Percentiles rank a stretch among this genome's conserved stretches.
Evolutionary conservation across 2,113 vertebrate species (phyloP).

Genomic region (Acrocephalus kingi): DNA sequence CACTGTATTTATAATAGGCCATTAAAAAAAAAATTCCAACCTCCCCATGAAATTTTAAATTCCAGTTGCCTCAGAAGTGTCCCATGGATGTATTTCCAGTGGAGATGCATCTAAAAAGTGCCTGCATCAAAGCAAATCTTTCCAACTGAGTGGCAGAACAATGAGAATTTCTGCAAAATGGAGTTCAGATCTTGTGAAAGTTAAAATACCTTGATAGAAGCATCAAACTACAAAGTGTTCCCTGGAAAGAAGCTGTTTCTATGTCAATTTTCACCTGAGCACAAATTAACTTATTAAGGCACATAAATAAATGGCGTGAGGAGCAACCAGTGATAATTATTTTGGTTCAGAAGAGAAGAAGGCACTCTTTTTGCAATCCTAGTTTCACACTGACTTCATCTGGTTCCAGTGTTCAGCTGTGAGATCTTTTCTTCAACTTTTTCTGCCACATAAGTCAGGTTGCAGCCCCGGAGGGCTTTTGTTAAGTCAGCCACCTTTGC

Average conservation of each 20-base stretch:
- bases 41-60: neutral
- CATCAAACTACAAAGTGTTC: neutral
- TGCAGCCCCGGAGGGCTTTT: conserved; percentile 72
- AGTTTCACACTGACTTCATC: neutral
- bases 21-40: neutral
- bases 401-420: neutral
- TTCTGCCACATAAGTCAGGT: conserved; percentile 82
- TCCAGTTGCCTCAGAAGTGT: neutral
- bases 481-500: conserved; percentile 72
- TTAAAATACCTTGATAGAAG: neutral
- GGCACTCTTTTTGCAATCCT: neutral
- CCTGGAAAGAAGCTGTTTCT: neutral
- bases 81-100: neutral
- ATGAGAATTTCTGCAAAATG: neutral
- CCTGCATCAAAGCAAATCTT: neutral
- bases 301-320: neutral
- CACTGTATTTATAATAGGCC: neutral
- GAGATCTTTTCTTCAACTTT: conserved; percentile 49
- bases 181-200: neutral
- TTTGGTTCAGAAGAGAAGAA: neutral
- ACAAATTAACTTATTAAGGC: neutral
- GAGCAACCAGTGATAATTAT: neutral
- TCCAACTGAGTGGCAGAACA: neutral
- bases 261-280: neutral
- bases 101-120: neutral